Evolutionary conservation across 2,888 invertebrate genomes (phyloP), one percentile per base, ranked within the genome.

Genomic region (Antheraea assamensis): DNA sequence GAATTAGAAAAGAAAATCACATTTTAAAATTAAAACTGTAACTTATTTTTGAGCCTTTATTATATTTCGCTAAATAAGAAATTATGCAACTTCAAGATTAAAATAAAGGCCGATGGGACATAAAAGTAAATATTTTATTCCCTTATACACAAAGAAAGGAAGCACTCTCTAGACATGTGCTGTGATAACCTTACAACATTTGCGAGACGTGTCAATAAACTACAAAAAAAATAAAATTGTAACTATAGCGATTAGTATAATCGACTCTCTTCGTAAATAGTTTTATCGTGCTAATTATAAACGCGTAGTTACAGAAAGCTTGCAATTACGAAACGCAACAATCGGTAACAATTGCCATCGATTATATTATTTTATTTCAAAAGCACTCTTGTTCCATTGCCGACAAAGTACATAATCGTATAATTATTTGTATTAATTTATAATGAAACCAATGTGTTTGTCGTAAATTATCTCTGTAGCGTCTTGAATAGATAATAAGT

Each of bases 361-460:
- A 21, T 19, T 35, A 8, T 7, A 24, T 24, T 71, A n/a, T n/a
- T 73, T 79, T 27, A 24, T 77, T 70, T 73, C 73, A 83, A 81
- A 85, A 80, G 78, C 77, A 76, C 81, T 80, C 73, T 78, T 84
- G 83, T 82, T 42, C 0, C 0, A 7, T 76, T 75, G 75, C 72
- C 42, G 74, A 82, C 78, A 84, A 75, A 75, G 81, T 78, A 70
- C 71, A 79, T 74, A 81, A 80, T 85, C 49, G 75, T 70, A 47
- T 68, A 52, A 47, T 30, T 49, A 27, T 66, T 64, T 70, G 74
- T 73, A 47, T 70, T 78, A 77, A 77, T 76, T 79, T 83, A 80
- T 81, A 77, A 77, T 81, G 74, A 79, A 79, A 82, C 81, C 76
- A 73, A 78, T 83, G 81, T 90, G 86, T 90, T 85, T 85, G 80